phyloP scores from a whole-genome alignment of 53 echinoderm and acorn worm genomes.

The Stichopus horrens region DNA sequence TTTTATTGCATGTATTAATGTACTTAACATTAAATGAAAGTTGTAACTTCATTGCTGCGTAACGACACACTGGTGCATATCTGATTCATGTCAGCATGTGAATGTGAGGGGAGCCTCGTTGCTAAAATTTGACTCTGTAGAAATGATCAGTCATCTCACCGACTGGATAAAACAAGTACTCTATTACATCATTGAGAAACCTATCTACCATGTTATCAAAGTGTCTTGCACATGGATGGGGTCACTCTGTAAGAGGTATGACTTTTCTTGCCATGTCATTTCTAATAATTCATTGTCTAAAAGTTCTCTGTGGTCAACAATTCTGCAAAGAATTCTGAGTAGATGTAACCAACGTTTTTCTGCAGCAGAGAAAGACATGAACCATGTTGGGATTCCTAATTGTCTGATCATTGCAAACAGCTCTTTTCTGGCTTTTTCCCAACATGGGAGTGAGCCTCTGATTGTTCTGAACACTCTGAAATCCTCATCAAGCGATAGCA shows the following conservation, averaged over 20 bases:
- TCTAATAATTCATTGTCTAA: conserved; percentile 22
- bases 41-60: neutral
- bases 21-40: conserved; percentile 44
- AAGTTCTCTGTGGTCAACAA: conserved; percentile 17
- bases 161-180: conserved; percentile 28
- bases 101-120: conserved; percentile 57
- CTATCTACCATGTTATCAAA: conserved; percentile 52
- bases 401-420: conserved; percentile 64
- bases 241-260: conserved; percentile 45
- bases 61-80: conserved; percentile 48
- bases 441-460: conserved; percentile 58
- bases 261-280: conserved; percentile 50
- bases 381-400: conserved; percentile 66
- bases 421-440: conserved; percentile 57
- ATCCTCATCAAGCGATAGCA: conserved; percentile 56
- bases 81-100: conserved; percentile 49
- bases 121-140: conserved; percentile 63
- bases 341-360: conserved; percentile 56
- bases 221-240: conserved; percentile 44
- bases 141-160: conserved; percentile 44
- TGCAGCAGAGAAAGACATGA: conserved; percentile 55
- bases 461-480: conserved; percentile 54
- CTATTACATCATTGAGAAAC: conserved; percentile 35
- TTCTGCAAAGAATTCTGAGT: conserved; percentile 31
- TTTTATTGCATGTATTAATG: conserved; percentile 24